These are phyloP conservation scores for Acholoe squamosa DNA, from an alignment of 2,888 invertebrate species.

Conservation along the genomic window DNA sequence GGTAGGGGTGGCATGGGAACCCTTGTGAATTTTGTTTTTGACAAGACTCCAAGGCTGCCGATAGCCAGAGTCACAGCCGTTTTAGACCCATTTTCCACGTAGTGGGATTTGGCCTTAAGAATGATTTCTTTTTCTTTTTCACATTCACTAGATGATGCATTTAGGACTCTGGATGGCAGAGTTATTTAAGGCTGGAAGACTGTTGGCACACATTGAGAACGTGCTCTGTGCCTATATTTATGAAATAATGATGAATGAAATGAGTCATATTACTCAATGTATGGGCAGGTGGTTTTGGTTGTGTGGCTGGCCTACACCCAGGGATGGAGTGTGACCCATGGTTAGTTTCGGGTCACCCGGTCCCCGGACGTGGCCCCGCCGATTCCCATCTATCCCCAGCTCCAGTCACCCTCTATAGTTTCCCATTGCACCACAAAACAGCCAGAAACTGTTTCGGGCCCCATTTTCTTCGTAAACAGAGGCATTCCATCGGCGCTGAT, in stretches of 20 bases:
- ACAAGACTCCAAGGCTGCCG: no score
- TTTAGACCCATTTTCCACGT: no score
- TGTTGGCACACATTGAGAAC: no score
- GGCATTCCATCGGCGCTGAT: conserved; percentile 8
- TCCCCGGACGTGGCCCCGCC: background rate
- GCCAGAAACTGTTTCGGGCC: background rate
- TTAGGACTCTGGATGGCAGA: no score
- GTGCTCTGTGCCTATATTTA: no score
- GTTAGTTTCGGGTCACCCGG: background rate
- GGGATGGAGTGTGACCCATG: background rate
- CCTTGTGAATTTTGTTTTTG: no score
- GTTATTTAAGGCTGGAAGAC: no score
- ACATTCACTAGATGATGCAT: no score
- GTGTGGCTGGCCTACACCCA: background rate
- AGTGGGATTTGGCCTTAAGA: no score
- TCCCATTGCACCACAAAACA: background rate
- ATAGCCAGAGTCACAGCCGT: no score
- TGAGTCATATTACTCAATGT: background rate
- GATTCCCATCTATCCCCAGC: background rate
- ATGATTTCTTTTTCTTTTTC: no score
- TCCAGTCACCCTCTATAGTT: background rate
- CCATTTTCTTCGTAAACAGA: background rate
- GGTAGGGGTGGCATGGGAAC: no score
- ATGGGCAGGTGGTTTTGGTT: background rate
- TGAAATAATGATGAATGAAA: background rate